Conservation (phyloP, 2,797 vertebrate genomes). For the Adrianichthys oophorus region DNA sequence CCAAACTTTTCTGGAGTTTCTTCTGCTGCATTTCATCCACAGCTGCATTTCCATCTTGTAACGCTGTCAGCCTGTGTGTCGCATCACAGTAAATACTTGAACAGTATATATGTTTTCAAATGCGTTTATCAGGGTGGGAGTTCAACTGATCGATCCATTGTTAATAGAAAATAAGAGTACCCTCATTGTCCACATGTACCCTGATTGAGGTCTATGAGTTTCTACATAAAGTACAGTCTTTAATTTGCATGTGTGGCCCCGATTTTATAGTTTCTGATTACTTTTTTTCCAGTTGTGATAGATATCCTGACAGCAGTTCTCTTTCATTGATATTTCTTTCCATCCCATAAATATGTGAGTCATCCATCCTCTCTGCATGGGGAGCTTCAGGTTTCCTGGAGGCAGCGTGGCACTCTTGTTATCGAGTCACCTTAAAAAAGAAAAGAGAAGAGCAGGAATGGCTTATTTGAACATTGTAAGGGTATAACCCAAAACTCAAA, state of each 20-base stretch:
- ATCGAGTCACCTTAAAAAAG: conserved; percentile 89
- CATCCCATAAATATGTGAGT: conserved; percentile 56
- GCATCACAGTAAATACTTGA: conserved; percentile 41
- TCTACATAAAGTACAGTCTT: conserved; percentile 33
- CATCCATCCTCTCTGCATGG: conserved; percentile 61
- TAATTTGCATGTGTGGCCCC: conserved; percentile 36
- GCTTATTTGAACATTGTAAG: conserved; percentile 17
- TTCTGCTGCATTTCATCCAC: conserved; percentile 38
- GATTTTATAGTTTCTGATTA: conserved; percentile 25
- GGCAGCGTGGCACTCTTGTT: conserved; percentile 76
- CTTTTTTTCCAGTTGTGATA: conserved; percentile 58
- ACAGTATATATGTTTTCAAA: conserved; percentile 64
- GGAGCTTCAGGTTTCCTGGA: conserved; percentile 57
- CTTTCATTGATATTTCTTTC: conserved; percentile 42
- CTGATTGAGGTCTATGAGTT: conserved; percentile 50
- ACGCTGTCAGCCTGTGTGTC: conserved; percentile 20
- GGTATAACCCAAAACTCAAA: conserved; percentile 32
- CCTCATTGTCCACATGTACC: conserved; percentile 48
- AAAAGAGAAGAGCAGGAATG: conserved; percentile 37
- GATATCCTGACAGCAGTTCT: conserved; percentile 49
- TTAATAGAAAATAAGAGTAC: conserved; percentile 41
- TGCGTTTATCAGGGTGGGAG: conserved; percentile 22
- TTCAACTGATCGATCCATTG: conserved; percentile 31
- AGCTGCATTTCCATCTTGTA: conserved; percentile 26
- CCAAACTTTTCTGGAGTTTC: conserved; percentile 12